These are phyloP conservation scores for Masticophis lateralis DNA, from an alignment of 2,797 vertebrate species.

Conservation along the genomic window DNA sequence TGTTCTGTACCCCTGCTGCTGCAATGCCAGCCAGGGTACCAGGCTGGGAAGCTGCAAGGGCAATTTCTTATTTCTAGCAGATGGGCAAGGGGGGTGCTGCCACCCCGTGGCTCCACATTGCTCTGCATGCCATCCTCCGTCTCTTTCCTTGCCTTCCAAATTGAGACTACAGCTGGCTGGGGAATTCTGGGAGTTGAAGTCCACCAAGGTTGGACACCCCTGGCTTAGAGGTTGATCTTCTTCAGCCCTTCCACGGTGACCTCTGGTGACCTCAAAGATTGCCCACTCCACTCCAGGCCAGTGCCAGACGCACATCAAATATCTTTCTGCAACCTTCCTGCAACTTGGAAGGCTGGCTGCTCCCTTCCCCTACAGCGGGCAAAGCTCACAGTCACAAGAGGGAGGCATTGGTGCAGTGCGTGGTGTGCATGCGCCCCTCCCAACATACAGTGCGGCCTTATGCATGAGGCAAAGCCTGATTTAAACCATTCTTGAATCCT, in stretches of 20 bases:
- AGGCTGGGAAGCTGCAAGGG: not conserved
- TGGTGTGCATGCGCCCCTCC: not conserved
- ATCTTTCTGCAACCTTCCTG: too few relatives aligned
- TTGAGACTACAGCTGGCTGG: not conserved
- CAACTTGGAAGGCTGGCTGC: not conserved
- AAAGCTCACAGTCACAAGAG: not conserved
- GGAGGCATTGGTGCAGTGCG: not conserved
- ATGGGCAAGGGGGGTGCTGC: not conserved
- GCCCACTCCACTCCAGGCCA: not conserved
- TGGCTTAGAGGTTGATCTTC: not conserved
- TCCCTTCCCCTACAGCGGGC: not conserved
- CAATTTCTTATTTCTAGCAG: too few relatives aligned
- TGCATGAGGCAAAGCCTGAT: not conserved
- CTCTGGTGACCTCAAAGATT: not conserved
- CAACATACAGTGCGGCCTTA: rapidly evolving
- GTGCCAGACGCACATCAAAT: not conserved
- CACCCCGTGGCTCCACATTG: not conserved
- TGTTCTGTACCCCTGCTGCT: not conserved
- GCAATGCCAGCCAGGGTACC: not conserved
- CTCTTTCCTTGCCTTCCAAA: not conserved
- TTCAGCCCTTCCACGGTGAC: not conserved
- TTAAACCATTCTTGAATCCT: not conserved
- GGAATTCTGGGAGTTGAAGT: not conserved
- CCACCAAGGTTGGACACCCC: not conserved
- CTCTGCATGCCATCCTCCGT: not conserved